A percentile compares a stretch with the other conserved stretches of the same genome.
phyloP scores from a whole-genome alignment of 2,888 invertebrate species.

The Anthophora plumipes region DNA sequence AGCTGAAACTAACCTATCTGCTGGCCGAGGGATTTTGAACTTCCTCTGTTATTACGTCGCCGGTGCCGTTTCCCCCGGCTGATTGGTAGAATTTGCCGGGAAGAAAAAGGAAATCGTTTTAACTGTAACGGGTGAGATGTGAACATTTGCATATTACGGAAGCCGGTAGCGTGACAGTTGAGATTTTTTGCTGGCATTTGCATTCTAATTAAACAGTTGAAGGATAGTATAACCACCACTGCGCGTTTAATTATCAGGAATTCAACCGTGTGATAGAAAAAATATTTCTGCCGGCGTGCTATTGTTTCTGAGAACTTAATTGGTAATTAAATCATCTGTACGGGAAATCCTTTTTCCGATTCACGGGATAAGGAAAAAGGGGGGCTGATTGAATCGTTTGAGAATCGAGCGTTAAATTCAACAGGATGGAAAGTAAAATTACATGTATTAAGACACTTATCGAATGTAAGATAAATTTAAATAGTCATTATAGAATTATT shows the following conservation, averaged over 20 bases:
- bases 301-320: neutral
- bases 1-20: neutral
- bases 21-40: constrained; percentile 4
- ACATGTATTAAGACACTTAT: too few species aligned
- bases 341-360: too few species aligned
- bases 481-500: too few species aligned
- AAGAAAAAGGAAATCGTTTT: neutral
- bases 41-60: neutral
- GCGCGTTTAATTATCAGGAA: constrained; percentile 20
- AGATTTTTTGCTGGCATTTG: constrained; percentile 50
- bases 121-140: neutral
- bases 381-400: too few species aligned
- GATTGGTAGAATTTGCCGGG: constrained; percentile 23
- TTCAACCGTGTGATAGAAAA: neutral
- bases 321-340: neutral
- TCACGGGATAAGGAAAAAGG: too few species aligned
- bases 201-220: constrained; percentile 45
- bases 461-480: too few species aligned
- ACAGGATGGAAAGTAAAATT: neutral
- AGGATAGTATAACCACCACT: constrained; percentile 22
- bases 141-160: constrained; percentile 51
- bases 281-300: neutral
- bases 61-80: neutral
- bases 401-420: neutral
- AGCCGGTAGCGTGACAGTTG: neutral